Evolutionary conservation across 2,113 vertebrate species (phyloP).

Genomic region (Xenopus laevis): DNA sequence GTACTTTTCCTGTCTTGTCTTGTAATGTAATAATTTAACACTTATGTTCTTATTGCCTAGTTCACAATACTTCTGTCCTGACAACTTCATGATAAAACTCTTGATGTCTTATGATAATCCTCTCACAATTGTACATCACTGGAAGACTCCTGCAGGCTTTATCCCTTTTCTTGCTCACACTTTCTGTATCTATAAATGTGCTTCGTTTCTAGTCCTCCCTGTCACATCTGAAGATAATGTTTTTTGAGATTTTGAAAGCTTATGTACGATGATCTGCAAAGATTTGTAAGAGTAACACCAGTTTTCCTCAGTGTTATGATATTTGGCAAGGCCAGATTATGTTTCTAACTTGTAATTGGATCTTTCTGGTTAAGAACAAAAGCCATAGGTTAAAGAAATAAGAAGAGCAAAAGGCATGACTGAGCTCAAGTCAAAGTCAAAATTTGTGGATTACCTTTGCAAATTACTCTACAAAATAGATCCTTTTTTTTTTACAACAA

Average conservation of each 20-base stretch:
- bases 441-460: too few relatives aligned
- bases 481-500: too few relatives aligned
- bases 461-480: too few relatives aligned
- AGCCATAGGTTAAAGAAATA: too few relatives aligned
- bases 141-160: conserved; percentile 14
- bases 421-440: too few relatives aligned
- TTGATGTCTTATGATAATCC: conserved; percentile 20
- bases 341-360: too few relatives aligned
- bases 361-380: background rate
- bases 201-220: conserved; percentile 10
- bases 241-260: conserved; percentile 9
- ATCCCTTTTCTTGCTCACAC: conserved; percentile 1
- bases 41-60: background rate
- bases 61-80: conserved; percentile 5
- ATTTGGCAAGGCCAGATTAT: background rate
- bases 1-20: background rate
- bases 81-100: conserved; percentile 10
- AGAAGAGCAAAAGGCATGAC: too few relatives aligned
- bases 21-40: conserved; percentile 13
- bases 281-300: background rate
- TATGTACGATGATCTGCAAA: conserved; percentile 10
- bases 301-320: background rate
- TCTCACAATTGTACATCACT: conserved; percentile 24
- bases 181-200: conserved; percentile 1
- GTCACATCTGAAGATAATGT: conserved; percentile 19